A percentile compares a stretch with the other conserved stretches of the same genome.
Evolutionary conservation across 2,888 invertebrate genomes (phyloP).

Genomic region (Diaphora mendica): DNA sequence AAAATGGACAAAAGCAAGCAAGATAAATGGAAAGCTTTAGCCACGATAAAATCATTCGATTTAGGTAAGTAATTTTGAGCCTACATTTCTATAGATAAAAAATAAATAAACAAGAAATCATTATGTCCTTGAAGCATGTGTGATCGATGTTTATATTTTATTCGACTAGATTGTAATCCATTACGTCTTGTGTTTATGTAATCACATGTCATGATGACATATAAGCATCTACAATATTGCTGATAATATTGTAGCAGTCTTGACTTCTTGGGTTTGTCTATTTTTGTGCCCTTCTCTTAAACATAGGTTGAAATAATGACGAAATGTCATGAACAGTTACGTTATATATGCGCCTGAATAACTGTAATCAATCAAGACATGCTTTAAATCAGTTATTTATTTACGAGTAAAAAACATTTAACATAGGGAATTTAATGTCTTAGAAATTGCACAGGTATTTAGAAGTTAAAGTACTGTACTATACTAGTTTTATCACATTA

Average conservation of each 20-base stretch:
- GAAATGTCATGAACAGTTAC: not conserved
- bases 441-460: too few species aligned
- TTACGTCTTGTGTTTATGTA: not conserved
- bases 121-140: conserved; percentile 1
- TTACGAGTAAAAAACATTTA: too few species aligned
- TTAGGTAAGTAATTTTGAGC: conserved; percentile 62
- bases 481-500: too few species aligned
- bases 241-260: not conserved
- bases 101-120: not conserved
- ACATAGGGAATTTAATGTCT: too few species aligned
- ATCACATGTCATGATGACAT: not conserved
- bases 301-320: not conserved
- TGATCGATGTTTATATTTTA: not conserved
- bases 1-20: conserved; percentile 71
- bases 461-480: too few species aligned
- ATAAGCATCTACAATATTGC: not conserved
- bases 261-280: not conserved
- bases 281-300: not conserved
- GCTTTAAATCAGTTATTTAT: too few species aligned
- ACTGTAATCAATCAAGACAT: too few species aligned
- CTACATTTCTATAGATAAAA: not conserved
- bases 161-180: not conserved
- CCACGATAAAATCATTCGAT: conserved; percentile 81
- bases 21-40: conserved; percentile 78
- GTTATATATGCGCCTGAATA: too few species aligned